Percentiles rank a stretch among this genome's conserved stretches.
These are phyloP conservation scores for Carassius gibelio DNA, from an alignment of 2,113 vertebrate species.

Conservation along the genomic window DNA sequence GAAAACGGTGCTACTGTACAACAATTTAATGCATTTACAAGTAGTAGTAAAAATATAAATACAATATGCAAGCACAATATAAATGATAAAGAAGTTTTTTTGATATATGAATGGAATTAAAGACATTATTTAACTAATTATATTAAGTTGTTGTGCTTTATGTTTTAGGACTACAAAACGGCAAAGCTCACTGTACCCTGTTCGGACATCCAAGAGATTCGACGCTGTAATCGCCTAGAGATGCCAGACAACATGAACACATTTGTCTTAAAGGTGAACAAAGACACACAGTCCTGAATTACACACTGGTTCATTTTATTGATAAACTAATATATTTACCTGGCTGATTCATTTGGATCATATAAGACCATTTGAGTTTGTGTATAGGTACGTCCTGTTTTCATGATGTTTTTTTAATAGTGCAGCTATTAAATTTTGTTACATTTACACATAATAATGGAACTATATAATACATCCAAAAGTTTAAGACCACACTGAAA, in stretches of 20 bases:
- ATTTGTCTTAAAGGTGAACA: slow-evolving; percentile 89
- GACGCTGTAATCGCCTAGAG: slow-evolving; percentile 89
- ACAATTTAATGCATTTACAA: neutral
- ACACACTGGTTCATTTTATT: neutral
- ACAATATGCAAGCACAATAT: no score
- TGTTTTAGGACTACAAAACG: slow-evolving; percentile 28
- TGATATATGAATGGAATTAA: no score
- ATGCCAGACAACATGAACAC: slow-evolving; percentile 95
- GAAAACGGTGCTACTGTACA: neutral
- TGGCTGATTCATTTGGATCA: neutral
- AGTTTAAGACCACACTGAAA: no score
- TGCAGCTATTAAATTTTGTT: neutral
- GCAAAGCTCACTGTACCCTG: slow-evolving; percentile 62
- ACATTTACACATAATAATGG: no score
- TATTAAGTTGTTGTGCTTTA: neutral
- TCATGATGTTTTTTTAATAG: neutral
- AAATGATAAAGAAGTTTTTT: no score
- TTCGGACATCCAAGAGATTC: slow-evolving; percentile 84
- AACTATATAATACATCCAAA: no score
- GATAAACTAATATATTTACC: no score
- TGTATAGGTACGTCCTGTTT: neutral
- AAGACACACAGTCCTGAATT: neutral
- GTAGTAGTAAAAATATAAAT: no score
- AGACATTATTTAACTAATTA: neutral
- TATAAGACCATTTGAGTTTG: neutral